Conservation (phyloP, 1,140 invertebrate species). For the Bombus vancouverensis region DNA sequence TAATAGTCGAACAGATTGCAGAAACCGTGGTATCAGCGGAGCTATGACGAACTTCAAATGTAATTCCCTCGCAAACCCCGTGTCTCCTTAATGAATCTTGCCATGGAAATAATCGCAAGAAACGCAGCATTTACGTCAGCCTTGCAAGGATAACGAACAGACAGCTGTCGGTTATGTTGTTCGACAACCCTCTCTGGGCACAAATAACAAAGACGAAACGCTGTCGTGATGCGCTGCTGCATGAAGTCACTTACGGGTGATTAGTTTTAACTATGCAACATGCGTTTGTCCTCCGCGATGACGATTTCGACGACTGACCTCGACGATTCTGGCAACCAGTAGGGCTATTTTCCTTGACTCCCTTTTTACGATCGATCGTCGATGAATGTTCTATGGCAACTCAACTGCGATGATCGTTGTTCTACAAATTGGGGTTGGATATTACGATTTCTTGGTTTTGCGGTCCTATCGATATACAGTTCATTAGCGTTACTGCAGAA, state of each 20-base stretch:
- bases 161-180: background rate
- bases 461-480: too few relatives aligned
- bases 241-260: slow-evolving; percentile 14
- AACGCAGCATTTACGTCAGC: background rate
- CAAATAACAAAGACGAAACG: slow-evolving; percentile 24
- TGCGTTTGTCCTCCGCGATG: background rate
- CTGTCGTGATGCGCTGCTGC: background rate
- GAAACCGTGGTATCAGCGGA: background rate
- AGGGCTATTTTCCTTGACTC: background rate
- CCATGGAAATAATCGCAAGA: slow-evolving; percentile 30
- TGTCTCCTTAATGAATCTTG: slow-evolving; percentile 8
- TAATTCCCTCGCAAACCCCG: too few relatives aligned
- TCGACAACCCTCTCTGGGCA: too few relatives aligned
- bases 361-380: background rate
- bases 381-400: background rate
- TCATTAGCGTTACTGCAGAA: too few relatives aligned
- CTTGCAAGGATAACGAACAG: slow-evolving; percentile 4
- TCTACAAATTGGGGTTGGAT: background rate
- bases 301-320: background rate
- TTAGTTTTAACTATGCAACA: slow-evolving; percentile 43
- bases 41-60: too few relatives aligned
- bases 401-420: background rate
- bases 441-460: background rate
- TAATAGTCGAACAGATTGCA: slow-evolving; percentile 28
- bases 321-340: too few relatives aligned